These are phyloP conservation scores for Trichacis sp. DNA, from an alignment of 2,888 invertebrate genomes.

Conservation along the genomic window DNA sequence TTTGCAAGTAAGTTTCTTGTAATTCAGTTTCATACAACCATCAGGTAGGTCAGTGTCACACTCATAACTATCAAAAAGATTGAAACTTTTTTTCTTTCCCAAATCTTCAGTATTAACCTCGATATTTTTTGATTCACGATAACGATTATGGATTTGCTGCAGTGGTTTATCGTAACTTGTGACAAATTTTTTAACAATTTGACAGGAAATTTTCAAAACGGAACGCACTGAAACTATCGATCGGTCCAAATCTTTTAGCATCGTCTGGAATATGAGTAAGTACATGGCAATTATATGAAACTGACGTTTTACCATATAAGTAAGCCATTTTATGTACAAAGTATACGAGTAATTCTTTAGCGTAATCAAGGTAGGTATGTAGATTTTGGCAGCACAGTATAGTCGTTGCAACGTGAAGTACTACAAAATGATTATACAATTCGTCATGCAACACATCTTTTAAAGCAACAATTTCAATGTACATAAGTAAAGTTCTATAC, in stretches of 20 bases:
- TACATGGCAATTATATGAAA: slow-evolving; percentile 24
- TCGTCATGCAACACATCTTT: slow-evolving; percentile 8
- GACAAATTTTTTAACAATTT: slow-evolving; percentile 15
- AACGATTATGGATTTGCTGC: slow-evolving; percentile 19
- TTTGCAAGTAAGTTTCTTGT: slow-evolving; percentile 4
- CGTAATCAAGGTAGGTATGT: slow-evolving; percentile 9
- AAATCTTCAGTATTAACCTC: neutral
- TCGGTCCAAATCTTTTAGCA: slow-evolving; percentile 14
- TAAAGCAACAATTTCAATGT: slow-evolving; percentile 19
- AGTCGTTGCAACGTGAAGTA: slow-evolving; percentile 20
- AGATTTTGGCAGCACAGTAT: slow-evolving; percentile 16
- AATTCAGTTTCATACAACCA: slow-evolving; percentile 10
- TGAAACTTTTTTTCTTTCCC: neutral
- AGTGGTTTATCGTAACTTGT: slow-evolving; percentile 21
- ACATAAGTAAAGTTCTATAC: slow-evolving; percentile 19
- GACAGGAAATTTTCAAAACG: slow-evolving; percentile 23
- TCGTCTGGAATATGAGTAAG: slow-evolving; percentile 22
- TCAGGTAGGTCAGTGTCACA: neutral
- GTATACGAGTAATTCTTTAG: slow-evolving; percentile 14
- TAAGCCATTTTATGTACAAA: slow-evolving; percentile 20
- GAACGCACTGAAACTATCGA: slow-evolving; percentile 25
- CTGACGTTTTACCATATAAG: slow-evolving; percentile 10
- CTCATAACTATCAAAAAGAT: neutral
- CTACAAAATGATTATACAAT: slow-evolving; percentile 19
- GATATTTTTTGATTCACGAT: slow-evolving; percentile 13